Evolutionary conservation across 2,888 invertebrate species (phyloP).

Genomic region (Geotrupes spiniger): DNA sequence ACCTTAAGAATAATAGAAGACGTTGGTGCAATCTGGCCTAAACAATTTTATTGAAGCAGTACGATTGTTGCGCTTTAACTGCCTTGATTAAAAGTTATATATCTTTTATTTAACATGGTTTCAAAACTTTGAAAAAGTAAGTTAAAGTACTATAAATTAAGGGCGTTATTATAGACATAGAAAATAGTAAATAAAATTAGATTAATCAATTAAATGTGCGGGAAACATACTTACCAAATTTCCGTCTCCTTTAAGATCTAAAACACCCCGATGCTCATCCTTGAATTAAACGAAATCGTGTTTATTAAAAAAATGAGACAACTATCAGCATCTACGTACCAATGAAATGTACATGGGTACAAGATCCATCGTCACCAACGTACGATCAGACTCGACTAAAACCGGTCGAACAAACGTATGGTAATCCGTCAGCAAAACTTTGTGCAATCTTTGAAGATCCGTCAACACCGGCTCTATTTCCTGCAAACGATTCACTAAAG

Average conservation of each 20-base stretch:
- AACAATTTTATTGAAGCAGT: too few relatives aligned
- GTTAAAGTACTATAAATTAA: too few relatives aligned
- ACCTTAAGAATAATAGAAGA: too few relatives aligned
- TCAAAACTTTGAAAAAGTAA: too few relatives aligned
- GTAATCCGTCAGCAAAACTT: constrained; percentile 53
- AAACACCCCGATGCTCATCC: constrained; percentile 42
- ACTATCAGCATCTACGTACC: constrained; percentile 32
- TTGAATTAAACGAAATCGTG: constrained; percentile 30
- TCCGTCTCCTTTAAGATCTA: constrained; percentile 46
- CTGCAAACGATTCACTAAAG: constrained; percentile 31
- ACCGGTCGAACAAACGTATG: constrained; percentile 48
- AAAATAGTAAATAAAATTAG: too few relatives aligned
- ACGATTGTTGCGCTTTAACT: too few relatives aligned
- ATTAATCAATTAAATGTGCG: too few relatives aligned
- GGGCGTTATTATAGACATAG: too few relatives aligned
- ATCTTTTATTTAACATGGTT: too few relatives aligned
- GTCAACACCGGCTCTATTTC: constrained; percentile 51
- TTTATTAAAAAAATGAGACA: too few relatives aligned
- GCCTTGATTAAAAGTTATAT: too few relatives aligned
- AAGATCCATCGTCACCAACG: constrained; percentile 36
- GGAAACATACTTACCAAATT: constrained; percentile 51
- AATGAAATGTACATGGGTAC: constrained; percentile 35
- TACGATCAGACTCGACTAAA: constrained; percentile 31
- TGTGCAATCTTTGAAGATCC: constrained; percentile 54
- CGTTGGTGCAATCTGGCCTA: too few relatives aligned